Percentiles rank a stretch among this genome's conserved stretches.
These are phyloP conservation scores for Cydia amplana DNA, from an alignment of 1,140 invertebrate species.

Conservation along the genomic window DNA sequence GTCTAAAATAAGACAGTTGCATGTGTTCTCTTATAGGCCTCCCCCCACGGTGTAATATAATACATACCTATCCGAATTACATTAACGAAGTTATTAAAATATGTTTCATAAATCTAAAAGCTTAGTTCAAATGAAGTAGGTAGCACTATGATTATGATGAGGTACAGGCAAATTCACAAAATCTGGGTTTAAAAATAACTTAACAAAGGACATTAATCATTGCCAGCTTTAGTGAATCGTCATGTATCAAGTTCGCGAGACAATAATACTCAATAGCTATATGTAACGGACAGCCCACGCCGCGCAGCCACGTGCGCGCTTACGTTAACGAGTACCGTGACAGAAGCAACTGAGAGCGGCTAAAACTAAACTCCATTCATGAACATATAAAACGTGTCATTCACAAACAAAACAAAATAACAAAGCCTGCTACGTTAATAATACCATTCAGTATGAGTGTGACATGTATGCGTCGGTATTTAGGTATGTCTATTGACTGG, in stretches of 20 bases:
- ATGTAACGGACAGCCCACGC: neutral
- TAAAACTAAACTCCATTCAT: constrained; percentile 21
- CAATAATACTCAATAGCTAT: neutral
- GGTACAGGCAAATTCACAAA: neutral
- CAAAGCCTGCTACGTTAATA: constrained; percentile 17
- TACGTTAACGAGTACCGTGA: neutral
- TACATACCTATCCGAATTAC: too few relatives aligned
- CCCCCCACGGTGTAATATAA: too few relatives aligned
- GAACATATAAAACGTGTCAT: constrained; percentile 29
- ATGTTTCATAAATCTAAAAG: neutral
- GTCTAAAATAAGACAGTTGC: too few relatives aligned
- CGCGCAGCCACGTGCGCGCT: neutral
- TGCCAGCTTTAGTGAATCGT: neutral
- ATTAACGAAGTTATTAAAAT: neutral
- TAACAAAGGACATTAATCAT: neutral
- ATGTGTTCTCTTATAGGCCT: too few relatives aligned
- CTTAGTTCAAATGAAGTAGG: neutral
- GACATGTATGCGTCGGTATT: constrained; percentile 28
- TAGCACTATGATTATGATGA: neutral
- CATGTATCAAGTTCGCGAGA: neutral
- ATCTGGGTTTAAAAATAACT: neutral
- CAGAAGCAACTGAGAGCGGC: neutral
- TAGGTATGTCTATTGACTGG: constrained; percentile 21
- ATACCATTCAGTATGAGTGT: constrained; percentile 19
- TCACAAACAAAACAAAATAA: constrained; percentile 43